Conservation (phyloP, 2,113 vertebrate species). For the Lanius collurio region DNA sequence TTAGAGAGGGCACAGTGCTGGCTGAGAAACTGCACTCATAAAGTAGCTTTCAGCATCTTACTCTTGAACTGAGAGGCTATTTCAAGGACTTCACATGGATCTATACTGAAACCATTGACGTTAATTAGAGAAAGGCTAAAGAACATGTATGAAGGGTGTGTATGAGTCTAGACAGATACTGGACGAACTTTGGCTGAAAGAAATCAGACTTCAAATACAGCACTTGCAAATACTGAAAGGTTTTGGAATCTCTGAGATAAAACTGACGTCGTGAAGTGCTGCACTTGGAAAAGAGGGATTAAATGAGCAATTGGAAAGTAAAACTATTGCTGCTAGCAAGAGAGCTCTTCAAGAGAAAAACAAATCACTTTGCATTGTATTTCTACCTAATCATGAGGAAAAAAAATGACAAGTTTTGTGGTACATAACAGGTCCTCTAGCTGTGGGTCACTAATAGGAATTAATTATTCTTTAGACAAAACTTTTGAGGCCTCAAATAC, state of each 20-base stretch:
- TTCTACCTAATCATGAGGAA: background rate
- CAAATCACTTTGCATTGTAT: background rate
- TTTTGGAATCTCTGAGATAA: background rate
- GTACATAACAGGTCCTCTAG: background rate
- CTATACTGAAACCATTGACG: background rate
- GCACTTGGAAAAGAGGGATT: background rate
- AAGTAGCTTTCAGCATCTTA: background rate
- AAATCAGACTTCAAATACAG: background rate
- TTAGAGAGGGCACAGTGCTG: background rate
- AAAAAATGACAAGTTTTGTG: background rate
- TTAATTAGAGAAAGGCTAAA: background rate
- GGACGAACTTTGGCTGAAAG: background rate
- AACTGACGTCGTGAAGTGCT: background rate
- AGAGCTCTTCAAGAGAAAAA: background rate
- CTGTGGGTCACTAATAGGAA: background rate
- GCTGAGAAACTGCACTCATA: background rate
- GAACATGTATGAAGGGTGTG: background rate
- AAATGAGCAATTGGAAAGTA: background rate
- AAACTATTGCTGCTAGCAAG: background rate
- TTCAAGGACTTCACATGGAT: background rate
- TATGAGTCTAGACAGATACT: background rate
- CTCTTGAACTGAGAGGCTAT: background rate
- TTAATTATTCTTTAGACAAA: background rate
- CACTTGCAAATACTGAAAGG: background rate
- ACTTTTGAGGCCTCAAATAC: background rate